A percentile compares a stretch with the other conserved stretches of the same genome.
Conservation (phyloP, 2,797 vertebrate genomes). For the Linurgus olivaceus region DNA sequence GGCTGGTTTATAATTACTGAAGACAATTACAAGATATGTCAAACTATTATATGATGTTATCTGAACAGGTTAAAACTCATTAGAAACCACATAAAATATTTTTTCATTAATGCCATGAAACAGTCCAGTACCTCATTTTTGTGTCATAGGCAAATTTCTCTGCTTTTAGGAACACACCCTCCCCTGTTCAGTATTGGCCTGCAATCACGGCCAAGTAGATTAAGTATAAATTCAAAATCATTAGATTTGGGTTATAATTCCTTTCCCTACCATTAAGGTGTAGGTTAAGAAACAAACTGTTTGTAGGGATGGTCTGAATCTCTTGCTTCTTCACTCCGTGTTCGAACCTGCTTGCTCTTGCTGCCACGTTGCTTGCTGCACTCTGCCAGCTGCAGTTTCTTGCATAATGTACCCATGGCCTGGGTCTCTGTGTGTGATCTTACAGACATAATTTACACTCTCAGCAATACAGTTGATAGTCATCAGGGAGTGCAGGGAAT, state of each 20-base stretch:
- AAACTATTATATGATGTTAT: constrained; percentile 34
- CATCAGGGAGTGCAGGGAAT: not conserved
- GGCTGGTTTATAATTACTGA: constrained; percentile 37
- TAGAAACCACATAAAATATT: constrained; percentile 50
- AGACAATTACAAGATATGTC: constrained; percentile 47
- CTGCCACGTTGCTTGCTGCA: not conserved
- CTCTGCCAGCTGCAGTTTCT: not conserved
- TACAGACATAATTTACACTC: not conserved
- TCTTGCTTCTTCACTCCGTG: not conserved
- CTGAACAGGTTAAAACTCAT: constrained; percentile 62
- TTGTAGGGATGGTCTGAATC: not conserved
- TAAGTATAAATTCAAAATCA: not conserved
- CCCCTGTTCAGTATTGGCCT: not conserved
- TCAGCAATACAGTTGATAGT: not conserved
- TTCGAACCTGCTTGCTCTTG: not conserved
- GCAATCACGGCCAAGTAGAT: not conserved
- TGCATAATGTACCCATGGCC: not conserved
- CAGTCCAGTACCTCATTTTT: not conserved
- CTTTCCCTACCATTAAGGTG: not conserved
- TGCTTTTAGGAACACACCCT: not conserved
- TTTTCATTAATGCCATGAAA: not conserved
- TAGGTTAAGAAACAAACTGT: not conserved
- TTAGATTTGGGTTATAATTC: not conserved
- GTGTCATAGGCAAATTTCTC: constrained; percentile 23
- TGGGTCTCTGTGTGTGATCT: not conserved